phyloP scores from a whole-genome alignment of 2,888 invertebrate species.

The Elmis aenea region DNA sequence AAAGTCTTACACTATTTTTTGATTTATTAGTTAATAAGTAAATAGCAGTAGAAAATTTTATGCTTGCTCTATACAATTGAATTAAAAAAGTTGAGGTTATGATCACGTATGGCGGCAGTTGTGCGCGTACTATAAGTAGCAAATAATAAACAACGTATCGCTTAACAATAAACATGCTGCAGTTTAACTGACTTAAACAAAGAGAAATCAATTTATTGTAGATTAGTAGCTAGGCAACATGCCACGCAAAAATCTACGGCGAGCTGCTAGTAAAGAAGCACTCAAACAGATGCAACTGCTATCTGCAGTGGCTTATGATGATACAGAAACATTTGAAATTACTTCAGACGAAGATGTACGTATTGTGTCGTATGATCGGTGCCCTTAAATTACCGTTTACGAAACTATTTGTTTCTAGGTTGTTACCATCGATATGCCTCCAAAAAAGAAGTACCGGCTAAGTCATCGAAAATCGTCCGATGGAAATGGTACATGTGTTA shows the following conservation, averaged over 20 bases:
- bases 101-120: too few species aligned
- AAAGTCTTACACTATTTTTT: too few species aligned
- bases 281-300: slow-evolving; percentile 42
- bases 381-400: slow-evolving; percentile 4
- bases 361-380: slow-evolving; percentile 12
- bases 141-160: too few species aligned
- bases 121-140: too few species aligned
- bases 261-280: slow-evolving; percentile 44
- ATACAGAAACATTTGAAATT: slow-evolving; percentile 48
- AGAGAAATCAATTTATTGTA: too few species aligned
- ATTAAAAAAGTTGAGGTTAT: too few species aligned
- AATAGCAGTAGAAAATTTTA: too few species aligned
- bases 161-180: too few species aligned
- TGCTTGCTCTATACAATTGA: too few species aligned
- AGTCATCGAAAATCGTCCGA: slow-evolving; percentile 39
- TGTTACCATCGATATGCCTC: slow-evolving; percentile 34
- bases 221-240: slow-evolving; percentile 1
- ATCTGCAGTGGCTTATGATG: slow-evolving; percentile 40
- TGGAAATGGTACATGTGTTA: slow-evolving; percentile 34
- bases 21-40: too few species aligned
- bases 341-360: slow-evolving; percentile 42
- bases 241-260: slow-evolving; percentile 22
- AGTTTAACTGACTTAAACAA: too few species aligned
- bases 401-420: slow-evolving; percentile 30
- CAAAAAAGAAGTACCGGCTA: slow-evolving; percentile 42